Evolutionary conservation across 2,797 vertebrate genomes (phyloP).

Genomic region (Cichlasoma orientale): DNA sequence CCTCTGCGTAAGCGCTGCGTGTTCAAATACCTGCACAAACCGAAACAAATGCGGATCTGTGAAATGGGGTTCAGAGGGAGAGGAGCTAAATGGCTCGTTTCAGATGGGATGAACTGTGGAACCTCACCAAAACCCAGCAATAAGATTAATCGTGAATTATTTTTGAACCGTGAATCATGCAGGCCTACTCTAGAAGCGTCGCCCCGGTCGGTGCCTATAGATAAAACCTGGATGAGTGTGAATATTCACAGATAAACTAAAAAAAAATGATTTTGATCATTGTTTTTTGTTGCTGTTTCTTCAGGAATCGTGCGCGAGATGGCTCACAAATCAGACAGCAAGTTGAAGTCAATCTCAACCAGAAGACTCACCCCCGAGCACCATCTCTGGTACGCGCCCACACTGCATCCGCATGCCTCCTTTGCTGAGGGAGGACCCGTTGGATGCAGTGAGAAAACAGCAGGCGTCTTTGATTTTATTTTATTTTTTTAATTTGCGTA

Average conservation of each 20-base stretch:
- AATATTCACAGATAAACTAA: neutral
- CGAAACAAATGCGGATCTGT: neutral
- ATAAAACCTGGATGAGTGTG: neutral
- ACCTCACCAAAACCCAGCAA: neutral
- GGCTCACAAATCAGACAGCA: conserved; percentile 79
- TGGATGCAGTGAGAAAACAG: neutral
- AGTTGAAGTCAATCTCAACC: conserved; percentile 82
- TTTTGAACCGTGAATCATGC: neutral
- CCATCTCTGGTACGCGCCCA: conserved; percentile 80
- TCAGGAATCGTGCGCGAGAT: conserved; percentile 80
- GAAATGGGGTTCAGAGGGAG: neutral
- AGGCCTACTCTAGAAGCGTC: neutral
- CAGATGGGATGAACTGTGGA: neutral
- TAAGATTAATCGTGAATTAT: neutral
- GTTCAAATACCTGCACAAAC: neutral
- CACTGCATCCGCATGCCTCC: neutral
- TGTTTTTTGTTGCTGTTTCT: neutral
- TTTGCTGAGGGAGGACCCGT: neutral
- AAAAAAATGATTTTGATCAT: neutral
- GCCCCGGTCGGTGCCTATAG: too few relatives aligned
- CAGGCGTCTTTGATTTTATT: conserved; percentile 13
- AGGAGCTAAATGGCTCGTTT: neutral
- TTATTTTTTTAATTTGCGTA: neutral
- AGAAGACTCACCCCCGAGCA: conserved; percentile 78
- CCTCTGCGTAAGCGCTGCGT: neutral